These are phyloP conservation scores for Tamandua tetradactyla DNA, from an alignment of 2,797 vertebrate genomes.

Conservation along the genomic window DNA sequence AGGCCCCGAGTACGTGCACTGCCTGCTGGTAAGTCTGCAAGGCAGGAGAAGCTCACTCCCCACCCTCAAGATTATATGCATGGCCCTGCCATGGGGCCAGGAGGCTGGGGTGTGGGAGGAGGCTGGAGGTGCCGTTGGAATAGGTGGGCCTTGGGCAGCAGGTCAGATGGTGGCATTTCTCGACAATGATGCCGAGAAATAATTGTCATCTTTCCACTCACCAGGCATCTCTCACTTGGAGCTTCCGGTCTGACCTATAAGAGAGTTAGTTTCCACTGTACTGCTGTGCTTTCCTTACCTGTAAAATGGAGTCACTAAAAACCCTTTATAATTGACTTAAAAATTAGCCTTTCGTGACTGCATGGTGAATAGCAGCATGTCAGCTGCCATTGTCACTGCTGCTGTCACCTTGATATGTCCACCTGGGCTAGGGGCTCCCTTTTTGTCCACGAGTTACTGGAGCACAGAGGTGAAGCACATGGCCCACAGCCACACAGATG, in stretches of 20 bases:
- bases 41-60: fast-evolving
- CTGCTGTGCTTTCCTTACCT: background rate
- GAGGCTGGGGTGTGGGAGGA: no score
- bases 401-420: background rate
- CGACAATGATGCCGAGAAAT: fast-evolving
- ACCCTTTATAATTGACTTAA: background rate
- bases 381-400: background rate
- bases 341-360: background rate
- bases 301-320: background rate
- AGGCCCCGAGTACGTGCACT: constrained; percentile 85
- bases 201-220: background rate
- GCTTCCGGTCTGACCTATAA: background rate
- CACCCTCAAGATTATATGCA: background rate
- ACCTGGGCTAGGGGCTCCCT: background rate
- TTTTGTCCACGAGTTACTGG: background rate
- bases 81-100: background rate
- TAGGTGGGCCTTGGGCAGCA: background rate
- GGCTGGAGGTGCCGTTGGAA: background rate
- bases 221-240: background rate
- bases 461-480: background rate
- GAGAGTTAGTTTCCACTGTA: background rate
- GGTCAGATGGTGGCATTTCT: background rate
- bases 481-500: fast-evolving
- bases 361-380: background rate
- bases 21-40: constrained; percentile 82